Evolutionary conservation across 2,888 invertebrate species (phyloP), one percentile per base, ranked within the genome.

Genomic region (Coleophora deauratella): DNA sequence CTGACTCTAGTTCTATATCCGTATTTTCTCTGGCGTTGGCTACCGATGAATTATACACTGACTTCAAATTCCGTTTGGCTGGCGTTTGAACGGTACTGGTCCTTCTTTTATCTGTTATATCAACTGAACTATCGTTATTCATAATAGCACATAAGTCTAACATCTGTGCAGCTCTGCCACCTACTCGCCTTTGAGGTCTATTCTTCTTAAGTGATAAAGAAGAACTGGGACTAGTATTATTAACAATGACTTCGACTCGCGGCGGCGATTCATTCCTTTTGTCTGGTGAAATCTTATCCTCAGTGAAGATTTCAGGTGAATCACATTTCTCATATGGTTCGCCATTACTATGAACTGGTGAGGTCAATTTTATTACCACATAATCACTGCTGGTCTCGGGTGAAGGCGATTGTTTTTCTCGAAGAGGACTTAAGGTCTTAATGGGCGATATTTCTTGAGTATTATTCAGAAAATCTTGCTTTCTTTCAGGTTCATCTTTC

Each of bases 401-500:
- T 2, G 74, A 63, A 8, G 71, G 70, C 9, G 72, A 66, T 33
- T 64, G 69, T 35, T 74, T 63, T 7, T 68, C 66, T 44, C 57
- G 60, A 27, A 76, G 60, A 1, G 85, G 82, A 43, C 81, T 81
- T 56, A 76, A 58, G 2, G 61, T 66, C 63, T 84, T 85, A 44
- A 90, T 90, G 0, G 90, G 90, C 1, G 90, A 90, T 63, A 90
- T 89, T 60, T 90, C 87, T 12, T 84, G 50, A 8, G 90, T 90
- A 46, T 82, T 81, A 52, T 87, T 84, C 11, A 90, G 59, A 44
- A 90, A 86, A 59, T 89, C 89, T 54, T 76, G 66, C 43, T 86
- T 79, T 50, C 82, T 73, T 47, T 77, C 69, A 27, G 58, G 64
- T 27, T 73, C 71, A 32, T 75, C 72, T 56, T 72, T 72, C 11